Evolutionary conservation across 2,888 invertebrate genomes (phyloP), one percentile per base, ranked within the genome.

Genomic region (Calliopum simillimum): DNA sequence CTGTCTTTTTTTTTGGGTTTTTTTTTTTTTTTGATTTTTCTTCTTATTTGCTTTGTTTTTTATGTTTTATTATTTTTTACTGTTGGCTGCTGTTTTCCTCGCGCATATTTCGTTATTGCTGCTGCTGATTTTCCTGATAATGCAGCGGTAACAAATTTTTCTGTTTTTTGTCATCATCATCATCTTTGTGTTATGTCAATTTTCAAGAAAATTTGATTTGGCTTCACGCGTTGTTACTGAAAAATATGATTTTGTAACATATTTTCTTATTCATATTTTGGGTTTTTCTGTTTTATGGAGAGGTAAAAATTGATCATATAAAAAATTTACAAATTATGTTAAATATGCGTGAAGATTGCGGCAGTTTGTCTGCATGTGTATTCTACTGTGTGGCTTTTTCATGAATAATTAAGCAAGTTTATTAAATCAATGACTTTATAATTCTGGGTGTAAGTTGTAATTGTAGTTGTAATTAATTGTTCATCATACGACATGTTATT

Each of bases 281-380:
- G 13, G 33, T 44, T 61, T 61, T 44, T 55, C 8, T 21, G 16
- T 8, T 33, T 8, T 8, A 33, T 33, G 8, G 5, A 6, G 1
- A 8, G 8, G 2, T 8, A 33, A 33, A 33, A 33, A 6, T 4
- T 33, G 5, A 33, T 8, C 8, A n/a, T 33, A 8, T 33, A 33
- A 62, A 69, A 59, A 59, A 72, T 51, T 44, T 59, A 65, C 64
- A 71, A 55, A 70, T 62, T 69, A 66, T 59, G 68, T 51, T 21
- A 33, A 62, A 14, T 19, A 43, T 23, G 21, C 23, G 61, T 4
- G n/a, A 46, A 12, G 13, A 12, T 6, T 11, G 59, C 5, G 47
- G 61, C 61, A 44, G 23, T 25, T 46, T 21, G 46, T 61, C 23
- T 67, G 46, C 14, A 46, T 19, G 6, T 47, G 62, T 68, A 5